Conservation (phyloP, 2,888 invertebrate species). For the Ectemnius lituratus region DNA sequence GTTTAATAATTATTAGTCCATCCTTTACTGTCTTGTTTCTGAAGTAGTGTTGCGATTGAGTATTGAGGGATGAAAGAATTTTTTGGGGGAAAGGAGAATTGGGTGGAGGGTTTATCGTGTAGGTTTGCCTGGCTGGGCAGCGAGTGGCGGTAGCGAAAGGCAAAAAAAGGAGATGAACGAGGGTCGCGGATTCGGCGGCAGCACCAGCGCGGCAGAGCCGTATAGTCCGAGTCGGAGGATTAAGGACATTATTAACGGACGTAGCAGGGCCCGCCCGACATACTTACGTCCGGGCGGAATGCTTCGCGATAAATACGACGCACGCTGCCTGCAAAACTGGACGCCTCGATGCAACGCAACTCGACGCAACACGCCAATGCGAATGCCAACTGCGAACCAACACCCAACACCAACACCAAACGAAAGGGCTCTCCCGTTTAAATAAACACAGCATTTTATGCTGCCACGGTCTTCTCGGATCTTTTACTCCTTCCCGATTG, state of each 20-base stretch:
- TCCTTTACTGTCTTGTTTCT: too few species aligned
- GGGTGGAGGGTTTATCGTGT: constrained; percentile 53
- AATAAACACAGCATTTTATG: constrained; percentile 77
- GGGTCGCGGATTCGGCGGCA: constrained; percentile 48
- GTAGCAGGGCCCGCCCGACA: constrained; percentile 68
- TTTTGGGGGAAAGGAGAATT: too few species aligned
- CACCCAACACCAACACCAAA: constrained; percentile 25
- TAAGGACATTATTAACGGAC: constrained; percentile 77
- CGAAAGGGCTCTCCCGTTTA: constrained; percentile 62
- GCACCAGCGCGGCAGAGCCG: constrained; percentile 4
- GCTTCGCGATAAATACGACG: constrained; percentile 73
- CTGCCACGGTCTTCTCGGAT: constrained; percentile 64
- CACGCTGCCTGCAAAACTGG: constrained; percentile 57
- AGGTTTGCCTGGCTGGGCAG: constrained; percentile 56
- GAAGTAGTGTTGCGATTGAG: too few species aligned
- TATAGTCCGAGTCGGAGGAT: constrained; percentile 64
- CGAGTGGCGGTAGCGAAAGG: constrained; percentile 55
- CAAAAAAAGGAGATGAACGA: constrained; percentile 37
- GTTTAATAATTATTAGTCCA: too few species aligned
- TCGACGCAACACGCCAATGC: too few species aligned
- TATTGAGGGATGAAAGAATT: too few species aligned
- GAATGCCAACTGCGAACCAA: constrained; percentile 26
- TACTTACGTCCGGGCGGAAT: constrained; percentile 75
- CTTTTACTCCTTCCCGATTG: too few species aligned
- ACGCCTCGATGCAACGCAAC: constrained; percentile 18